phyloP scores from a whole-genome alignment of 2,888 invertebrate species.

The Vanessa cardui region DNA sequence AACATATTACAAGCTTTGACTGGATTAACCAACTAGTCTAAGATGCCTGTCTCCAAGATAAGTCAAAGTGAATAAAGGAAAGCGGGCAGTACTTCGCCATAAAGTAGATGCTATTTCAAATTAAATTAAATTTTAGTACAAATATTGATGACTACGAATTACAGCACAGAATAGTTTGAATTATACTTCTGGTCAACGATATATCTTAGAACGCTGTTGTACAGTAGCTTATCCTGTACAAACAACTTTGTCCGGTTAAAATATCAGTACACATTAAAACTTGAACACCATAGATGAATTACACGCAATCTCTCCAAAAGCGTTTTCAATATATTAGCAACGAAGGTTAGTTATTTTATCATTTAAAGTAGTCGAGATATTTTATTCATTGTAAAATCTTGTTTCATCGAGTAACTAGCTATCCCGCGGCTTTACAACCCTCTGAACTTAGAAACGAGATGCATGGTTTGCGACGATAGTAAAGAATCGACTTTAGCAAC shows the following conservation, averaged over 20 bases:
- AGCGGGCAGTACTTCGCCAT: no score
- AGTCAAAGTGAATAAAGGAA: no score
- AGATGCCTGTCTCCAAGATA: no score
- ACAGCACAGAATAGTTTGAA: no score
- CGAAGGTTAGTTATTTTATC: constrained; percentile 20
- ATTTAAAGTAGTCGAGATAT: constrained; percentile 23
- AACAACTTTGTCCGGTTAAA: neutral
- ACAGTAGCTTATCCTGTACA: neutral
- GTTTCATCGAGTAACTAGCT: constrained; percentile 21
- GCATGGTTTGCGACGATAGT: constrained; percentile 2
- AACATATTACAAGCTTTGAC: no score
- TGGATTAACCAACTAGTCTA: no score
- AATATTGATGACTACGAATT: no score
- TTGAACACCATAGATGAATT: constrained; percentile 11
- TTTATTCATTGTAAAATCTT: constrained; percentile 30
- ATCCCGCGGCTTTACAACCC: constrained; percentile 31
- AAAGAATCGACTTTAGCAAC: constrained; percentile 11
- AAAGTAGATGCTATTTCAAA: no score
- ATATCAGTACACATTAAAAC: neutral
- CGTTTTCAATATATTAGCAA: constrained; percentile 11
- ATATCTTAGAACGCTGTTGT: neutral
- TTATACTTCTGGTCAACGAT: no score
- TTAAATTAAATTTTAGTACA: no score
- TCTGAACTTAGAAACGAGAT: constrained; percentile 14
- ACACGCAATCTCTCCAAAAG: constrained; percentile 2